Base-by-base conservation (phyloP, 2,888 invertebrate species). In the Lampropteryx suffumata region DNA sequence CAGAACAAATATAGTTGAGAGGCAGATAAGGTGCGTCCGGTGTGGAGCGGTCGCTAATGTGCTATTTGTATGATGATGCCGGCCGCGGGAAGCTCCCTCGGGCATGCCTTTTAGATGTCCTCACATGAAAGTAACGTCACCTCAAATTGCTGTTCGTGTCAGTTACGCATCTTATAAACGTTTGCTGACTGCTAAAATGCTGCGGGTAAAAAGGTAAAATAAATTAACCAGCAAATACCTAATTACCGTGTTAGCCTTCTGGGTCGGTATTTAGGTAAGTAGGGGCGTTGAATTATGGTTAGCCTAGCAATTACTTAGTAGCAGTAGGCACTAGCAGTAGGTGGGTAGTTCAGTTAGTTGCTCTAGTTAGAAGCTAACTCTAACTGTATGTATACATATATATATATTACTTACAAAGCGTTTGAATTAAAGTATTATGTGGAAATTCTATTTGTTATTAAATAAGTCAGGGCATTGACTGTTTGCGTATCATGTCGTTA, bases 41-140 rank as follows among this genome's bases (percentile, higher is more conserved):
- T 66, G 69, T 30, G 69, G 65, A 69, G 70, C 72, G 72, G 77
- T 75, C 73, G 78, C 72, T 89, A 90, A 89, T 89, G 86, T 71
- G 71, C 90, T 84, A 90, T 90, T 90, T 90, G 82, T 90, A 90
- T 90, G 90, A 73, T 87, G 88, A 89, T 89, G 85, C 64, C 64
- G 65, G 21, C 17, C 17, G 34, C 62, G 67, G 62, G 58, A 57
- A 37, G 50, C 60, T 58, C 62, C 70, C 62, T 39, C 48, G 64
- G 63, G 55, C 56, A 61, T 50, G 44, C 52, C 66, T 60, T 62
- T 66, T 62, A 73, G 72, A 79, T 73, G 73, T 73, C 64, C 72
- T 70, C 59, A 61, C 65, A 63, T 69, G 67, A 65, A 70, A 64
- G 62, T 73, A 68, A 70, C 54, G 54, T 51, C 57, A 36, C 62